These are phyloP conservation scores for Styela plicata DNA, from an alignment of 23 tunicate genomes.

Conservation along the genomic window DNA sequence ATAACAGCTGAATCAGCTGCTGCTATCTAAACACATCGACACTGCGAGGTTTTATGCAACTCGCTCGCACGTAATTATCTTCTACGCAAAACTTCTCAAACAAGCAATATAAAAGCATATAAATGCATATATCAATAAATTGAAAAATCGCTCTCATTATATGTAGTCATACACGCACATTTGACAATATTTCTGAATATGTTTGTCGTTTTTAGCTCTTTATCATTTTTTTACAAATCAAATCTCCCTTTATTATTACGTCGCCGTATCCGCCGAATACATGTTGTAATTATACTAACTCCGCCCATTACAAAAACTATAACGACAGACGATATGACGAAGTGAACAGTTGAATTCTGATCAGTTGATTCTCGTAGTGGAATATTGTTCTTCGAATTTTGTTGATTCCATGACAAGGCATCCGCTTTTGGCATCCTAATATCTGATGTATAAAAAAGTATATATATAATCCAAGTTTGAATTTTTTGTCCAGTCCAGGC, in stretches of 20 bases:
- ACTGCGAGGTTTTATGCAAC: too few relatives aligned
- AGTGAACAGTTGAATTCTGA: background rate
- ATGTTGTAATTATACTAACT: background rate
- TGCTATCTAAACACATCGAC: too few relatives aligned
- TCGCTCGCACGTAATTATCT: too few relatives aligned
- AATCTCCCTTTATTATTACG: conserved; percentile 3
- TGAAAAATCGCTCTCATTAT: too few relatives aligned
- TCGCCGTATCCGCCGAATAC: background rate
- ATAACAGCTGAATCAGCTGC: too few relatives aligned
- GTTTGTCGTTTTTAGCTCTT: background rate
- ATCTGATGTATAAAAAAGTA: background rate
- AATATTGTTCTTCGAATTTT: background rate
- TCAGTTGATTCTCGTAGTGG: background rate
- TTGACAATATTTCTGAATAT: background rate
- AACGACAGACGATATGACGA: background rate
- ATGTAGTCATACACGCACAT: too few relatives aligned
- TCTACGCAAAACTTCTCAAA: too few relatives aligned
- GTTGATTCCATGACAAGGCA: background rate
- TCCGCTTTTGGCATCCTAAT: background rate
- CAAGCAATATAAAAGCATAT: too few relatives aligned
- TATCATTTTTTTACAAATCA: background rate
- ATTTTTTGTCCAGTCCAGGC: too few relatives aligned
- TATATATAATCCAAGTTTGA: too few relatives aligned
- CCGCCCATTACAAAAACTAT: background rate
- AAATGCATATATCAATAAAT: too few relatives aligned